phyloP scores from a whole-genome alignment of 2,797 vertebrate species.

The Poecilia gillii region DNA sequence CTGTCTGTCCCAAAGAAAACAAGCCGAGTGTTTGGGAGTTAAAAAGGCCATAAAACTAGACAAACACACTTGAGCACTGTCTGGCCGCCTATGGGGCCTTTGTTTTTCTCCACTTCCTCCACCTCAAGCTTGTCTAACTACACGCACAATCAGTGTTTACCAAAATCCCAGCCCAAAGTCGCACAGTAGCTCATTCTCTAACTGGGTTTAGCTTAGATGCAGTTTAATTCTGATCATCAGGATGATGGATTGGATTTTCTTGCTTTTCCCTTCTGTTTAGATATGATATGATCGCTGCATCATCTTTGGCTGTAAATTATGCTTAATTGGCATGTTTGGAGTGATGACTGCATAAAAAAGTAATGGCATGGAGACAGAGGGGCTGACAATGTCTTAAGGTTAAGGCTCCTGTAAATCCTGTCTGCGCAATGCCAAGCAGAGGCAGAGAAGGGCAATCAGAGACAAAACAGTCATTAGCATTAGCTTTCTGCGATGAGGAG shows the following conservation, averaged over 20 bases:
- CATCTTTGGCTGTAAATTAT: conserved; percentile 33
- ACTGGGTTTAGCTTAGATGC: background rate
- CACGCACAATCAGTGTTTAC: conserved; percentile 15
- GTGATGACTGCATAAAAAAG: conserved; percentile 58
- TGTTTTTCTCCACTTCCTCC: conserved; percentile 45
- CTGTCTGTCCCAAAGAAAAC: conserved; percentile 62
- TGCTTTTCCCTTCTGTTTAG: background rate
- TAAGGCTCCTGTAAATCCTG: conserved; percentile 68
- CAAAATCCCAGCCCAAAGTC: conserved; percentile 13
- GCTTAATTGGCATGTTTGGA: conserved; percentile 52
- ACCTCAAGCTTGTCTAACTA: conserved; percentile 23
- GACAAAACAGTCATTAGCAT: conserved; percentile 78
- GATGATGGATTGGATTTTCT: background rate
- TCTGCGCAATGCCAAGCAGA: conserved; percentile 63
- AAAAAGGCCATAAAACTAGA: conserved; percentile 73
- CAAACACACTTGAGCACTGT: conserved; percentile 67
- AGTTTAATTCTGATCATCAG: background rate
- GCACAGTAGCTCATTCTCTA: conserved; percentile 10
- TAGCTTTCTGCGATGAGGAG: conserved; percentile 58
- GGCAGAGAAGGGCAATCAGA: conserved; percentile 55
- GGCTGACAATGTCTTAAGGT: conserved; percentile 69
- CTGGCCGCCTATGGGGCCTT: conserved; percentile 61
- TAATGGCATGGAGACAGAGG: conserved; percentile 58
- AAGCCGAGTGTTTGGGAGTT: conserved; percentile 61
- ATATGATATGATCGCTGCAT: conserved; percentile 28